Conservation (phyloP, 1,140 invertebrate species). For the Halotydeus destructor region DNA sequence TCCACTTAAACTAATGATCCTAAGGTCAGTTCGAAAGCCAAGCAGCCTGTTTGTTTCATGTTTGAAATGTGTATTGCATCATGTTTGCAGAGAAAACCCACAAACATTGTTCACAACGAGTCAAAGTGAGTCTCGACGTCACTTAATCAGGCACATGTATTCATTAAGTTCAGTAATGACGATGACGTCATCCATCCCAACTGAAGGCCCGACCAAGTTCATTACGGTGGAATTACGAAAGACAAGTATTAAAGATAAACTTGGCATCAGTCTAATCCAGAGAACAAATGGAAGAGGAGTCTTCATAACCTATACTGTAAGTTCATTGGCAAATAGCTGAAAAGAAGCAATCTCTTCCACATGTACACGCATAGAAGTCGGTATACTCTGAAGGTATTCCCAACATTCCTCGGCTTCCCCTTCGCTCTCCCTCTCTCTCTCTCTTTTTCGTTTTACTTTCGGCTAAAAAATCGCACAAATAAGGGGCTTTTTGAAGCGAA, state of each 20-base stretch:
- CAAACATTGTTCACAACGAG: conserved; percentile 18
- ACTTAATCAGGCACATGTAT: conserved; percentile 2
- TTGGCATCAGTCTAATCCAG: conserved; percentile 18
- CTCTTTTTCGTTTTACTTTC: too few species aligned
- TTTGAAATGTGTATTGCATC: too few species aligned
- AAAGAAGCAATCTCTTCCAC: too few species aligned
- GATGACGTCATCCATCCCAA: background rate
- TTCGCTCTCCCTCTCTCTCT: too few species aligned
- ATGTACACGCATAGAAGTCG: too few species aligned
- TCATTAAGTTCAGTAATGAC: background rate
- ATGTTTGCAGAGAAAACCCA: conserved; percentile 18
- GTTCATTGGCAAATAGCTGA: too few species aligned
- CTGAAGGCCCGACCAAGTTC: conserved; percentile 18
- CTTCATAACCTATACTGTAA: conserved; percentile 21
- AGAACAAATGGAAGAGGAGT: conserved; percentile 19
- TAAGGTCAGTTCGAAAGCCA: too few species aligned
- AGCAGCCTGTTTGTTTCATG: too few species aligned
- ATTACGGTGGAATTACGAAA: conserved; percentile 18
- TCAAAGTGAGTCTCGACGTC: conserved; percentile 17
- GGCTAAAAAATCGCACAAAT: too few species aligned
- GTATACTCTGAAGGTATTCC: too few species aligned
- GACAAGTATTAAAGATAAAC: conserved; percentile 17
- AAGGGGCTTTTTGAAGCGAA: too few species aligned
- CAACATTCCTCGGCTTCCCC: too few species aligned
- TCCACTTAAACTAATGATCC: conserved; percentile 17